Evolutionary conservation across 2,797 vertebrate species (phyloP).

Genomic region (Eptatretus atami): DNA sequence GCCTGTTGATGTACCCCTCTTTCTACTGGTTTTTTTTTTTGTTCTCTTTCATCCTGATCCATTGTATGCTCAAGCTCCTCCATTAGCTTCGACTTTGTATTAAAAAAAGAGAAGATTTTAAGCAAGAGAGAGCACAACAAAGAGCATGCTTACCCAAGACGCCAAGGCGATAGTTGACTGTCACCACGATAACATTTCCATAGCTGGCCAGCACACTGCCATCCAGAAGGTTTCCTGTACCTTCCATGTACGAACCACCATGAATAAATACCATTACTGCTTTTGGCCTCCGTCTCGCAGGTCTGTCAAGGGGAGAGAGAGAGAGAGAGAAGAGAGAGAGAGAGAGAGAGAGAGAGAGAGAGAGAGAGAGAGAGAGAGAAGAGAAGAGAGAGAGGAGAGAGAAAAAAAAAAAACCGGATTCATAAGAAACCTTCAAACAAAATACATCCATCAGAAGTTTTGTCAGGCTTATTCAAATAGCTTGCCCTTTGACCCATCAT

Average conservation of each 20-base stretch:
- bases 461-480: no score
- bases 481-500: no score
- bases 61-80: no score
- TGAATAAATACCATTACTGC: conserved; percentile 95
- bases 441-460: background rate
- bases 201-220: conserved; percentile 79
- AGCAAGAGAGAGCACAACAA: no score
- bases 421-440: conserved; percentile 1
- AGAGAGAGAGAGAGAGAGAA: background rate
- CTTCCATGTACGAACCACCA: conserved; percentile 79
- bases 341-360: no score
- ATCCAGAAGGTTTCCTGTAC: conserved; percentile 70
- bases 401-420: background rate
- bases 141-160: conserved; percentile 34
- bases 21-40: no score
- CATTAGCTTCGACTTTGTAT: no score
- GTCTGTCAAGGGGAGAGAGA: background rate
- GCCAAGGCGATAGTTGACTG: conserved; percentile 69
- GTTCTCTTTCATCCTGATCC: no score
- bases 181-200: conserved; percentile 70
- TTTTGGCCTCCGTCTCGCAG: conserved; percentile 31
- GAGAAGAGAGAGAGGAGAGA: background rate
- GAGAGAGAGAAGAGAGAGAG: background rate
- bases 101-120: no score
- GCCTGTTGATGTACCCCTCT: no score